Conservation (phyloP, 2,797 vertebrate genomes). For the Karalla daura region DNA sequence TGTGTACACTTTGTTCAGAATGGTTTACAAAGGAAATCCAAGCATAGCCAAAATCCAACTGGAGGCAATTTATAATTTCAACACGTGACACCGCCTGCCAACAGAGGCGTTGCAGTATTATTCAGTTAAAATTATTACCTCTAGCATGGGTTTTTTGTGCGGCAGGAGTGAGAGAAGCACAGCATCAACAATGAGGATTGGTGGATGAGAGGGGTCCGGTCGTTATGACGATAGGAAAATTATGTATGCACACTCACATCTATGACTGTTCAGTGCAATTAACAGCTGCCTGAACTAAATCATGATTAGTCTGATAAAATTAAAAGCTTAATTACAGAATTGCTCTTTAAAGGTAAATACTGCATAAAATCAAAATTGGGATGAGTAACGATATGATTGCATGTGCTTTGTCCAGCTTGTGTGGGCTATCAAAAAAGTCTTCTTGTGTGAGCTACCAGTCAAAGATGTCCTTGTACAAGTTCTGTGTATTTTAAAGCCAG, state of each 20-base stretch:
- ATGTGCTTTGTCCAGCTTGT: background rate
- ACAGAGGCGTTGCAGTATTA: background rate
- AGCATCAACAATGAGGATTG: background rate
- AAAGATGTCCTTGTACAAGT: background rate
- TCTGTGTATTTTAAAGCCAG: background rate
- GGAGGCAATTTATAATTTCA: slow-evolving; percentile 12
- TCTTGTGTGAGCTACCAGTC: background rate
- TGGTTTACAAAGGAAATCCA: background rate
- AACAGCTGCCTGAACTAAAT: background rate
- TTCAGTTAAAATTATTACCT: slow-evolving; percentile 5
- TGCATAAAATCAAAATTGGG: too few relatives aligned
- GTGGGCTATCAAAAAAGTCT: background rate
- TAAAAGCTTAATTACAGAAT: background rate
- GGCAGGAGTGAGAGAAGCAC: background rate
- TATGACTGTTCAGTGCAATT: background rate
- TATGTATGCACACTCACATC: too few relatives aligned
- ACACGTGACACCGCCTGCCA: slow-evolving; percentile 12
- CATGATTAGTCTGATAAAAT: background rate
- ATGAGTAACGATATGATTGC: background rate
- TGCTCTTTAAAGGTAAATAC: background rate
- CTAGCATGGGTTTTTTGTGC: background rate
- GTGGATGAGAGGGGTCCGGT: too few relatives aligned
- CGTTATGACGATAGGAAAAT: too few relatives aligned
- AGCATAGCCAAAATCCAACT: slow-evolving; percentile 12
- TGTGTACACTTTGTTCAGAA: background rate